These are phyloP conservation scores for Eospalax fontanierii DNA, from an alignment of 2,797 vertebrate species.

Conservation along the genomic window DNA sequence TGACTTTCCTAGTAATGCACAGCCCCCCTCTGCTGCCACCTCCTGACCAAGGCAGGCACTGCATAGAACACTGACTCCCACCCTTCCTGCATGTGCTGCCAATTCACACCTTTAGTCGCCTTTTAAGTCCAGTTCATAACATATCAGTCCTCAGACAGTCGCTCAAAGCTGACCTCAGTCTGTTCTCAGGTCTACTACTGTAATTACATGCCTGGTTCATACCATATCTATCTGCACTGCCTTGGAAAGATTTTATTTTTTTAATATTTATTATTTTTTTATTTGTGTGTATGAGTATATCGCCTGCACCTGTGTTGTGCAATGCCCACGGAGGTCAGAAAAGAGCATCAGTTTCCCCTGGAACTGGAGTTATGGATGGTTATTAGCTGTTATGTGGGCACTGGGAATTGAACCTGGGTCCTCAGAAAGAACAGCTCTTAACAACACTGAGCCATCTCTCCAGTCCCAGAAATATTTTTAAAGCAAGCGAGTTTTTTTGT, in stretches of 20 bases:
- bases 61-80: background rate
- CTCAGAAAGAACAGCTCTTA: background rate
- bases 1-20: background rate
- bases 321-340: background rate
- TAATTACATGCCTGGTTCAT: constrained; percentile 16
- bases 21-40: constrained; percentile 9
- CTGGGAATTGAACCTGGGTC: background rate
- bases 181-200: constrained; percentile 6
- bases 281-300: background rate
- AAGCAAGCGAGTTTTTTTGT: too few relatives aligned
- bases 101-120: background rate
- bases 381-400: background rate
- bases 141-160: background rate
- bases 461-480: background rate
- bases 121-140: background rate
- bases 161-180: constrained; percentile 34
- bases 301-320: background rate
- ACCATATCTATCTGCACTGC: background rate
- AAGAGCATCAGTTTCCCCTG: background rate
- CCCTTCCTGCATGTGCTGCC: background rate
- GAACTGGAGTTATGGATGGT: background rate
- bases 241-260: too few relatives aligned
- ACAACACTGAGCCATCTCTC: background rate
- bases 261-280: background rate
- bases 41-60: background rate